These are phyloP conservation scores for Incurvaria masculella DNA, from an alignment of 2,888 invertebrate species.

Conservation along the genomic window DNA sequence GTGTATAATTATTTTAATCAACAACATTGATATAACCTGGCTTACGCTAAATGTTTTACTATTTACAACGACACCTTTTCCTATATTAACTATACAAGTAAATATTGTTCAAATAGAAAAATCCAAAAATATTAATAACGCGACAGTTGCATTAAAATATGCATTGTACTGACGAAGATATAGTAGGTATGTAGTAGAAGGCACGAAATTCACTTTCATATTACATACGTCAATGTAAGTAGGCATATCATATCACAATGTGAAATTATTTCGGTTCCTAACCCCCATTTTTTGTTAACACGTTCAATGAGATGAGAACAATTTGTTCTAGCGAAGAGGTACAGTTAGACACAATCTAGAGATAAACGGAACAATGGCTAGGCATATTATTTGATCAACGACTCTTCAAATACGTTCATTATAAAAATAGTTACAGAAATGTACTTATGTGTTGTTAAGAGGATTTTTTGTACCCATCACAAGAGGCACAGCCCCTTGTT, in stretches of 20 bases:
- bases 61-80: slow-evolving; percentile 42
- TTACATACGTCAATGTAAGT: neutral
- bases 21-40: slow-evolving; percentile 52
- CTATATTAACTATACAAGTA: neutral
- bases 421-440: too few relatives aligned
- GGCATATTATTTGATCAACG: too few relatives aligned
- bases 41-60: slow-evolving; percentile 24
- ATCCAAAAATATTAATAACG: neutral
- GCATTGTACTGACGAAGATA: too few relatives aligned
- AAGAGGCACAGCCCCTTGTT: too few relatives aligned
- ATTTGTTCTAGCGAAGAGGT: neutral
- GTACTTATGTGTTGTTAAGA: too few relatives aligned
- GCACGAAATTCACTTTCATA: too few relatives aligned
- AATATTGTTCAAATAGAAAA: neutral
- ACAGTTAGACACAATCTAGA: neutral
- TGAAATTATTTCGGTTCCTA: neutral
- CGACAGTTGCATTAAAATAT: too few relatives aligned
- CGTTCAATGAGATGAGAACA: neutral
- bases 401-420: too few relatives aligned
- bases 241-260: neutral
- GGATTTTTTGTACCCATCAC: too few relatives aligned
- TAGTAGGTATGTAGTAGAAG: too few relatives aligned
- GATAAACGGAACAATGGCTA: too few relatives aligned
- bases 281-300: neutral
- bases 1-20: slow-evolving; percentile 49